Conservation (phyloP, 2,113 vertebrate species). For the Panthera leo region DNA sequence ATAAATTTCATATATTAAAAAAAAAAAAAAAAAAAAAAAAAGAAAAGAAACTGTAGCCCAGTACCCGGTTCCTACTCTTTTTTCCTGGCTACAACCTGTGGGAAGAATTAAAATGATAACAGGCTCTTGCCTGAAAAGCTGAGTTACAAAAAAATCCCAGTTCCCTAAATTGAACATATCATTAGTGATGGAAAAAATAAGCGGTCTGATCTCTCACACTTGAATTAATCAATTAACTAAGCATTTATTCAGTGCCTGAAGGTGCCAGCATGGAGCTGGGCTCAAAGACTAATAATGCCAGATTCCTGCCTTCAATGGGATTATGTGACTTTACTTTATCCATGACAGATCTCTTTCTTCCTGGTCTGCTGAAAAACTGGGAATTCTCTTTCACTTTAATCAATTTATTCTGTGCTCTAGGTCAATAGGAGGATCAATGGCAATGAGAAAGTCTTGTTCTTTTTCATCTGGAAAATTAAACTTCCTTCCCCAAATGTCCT, state of each 20-base stretch:
- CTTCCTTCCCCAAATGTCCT: conserved; percentile 20
- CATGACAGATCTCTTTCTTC: background rate
- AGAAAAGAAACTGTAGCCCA: background rate
- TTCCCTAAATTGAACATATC: background rate
- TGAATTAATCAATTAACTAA: background rate
- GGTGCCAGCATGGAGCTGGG: background rate
- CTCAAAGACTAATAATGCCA: background rate
- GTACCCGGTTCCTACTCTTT: background rate
- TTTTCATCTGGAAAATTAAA: conserved; percentile 59
- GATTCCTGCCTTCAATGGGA: background rate
- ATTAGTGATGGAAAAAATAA: background rate
- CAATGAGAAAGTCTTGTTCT: conserved; percentile 30
- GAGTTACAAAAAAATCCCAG: background rate
- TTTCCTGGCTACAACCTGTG: background rate
- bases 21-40: too few species aligned
- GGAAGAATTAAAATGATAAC: background rate
- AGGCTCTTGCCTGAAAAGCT: background rate
- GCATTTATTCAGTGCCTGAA: background rate
- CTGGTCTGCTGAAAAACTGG: background rate
- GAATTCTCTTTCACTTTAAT: background rate
- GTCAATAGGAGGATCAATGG: conserved; percentile 2
- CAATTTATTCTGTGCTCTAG: background rate
- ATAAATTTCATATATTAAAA: too few species aligned
- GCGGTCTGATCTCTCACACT: background rate
- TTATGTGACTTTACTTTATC: background rate